Evolutionary conservation across 2,113 vertebrate genomes (phyloP).

Genomic region (Eidolon helvum): DNA sequence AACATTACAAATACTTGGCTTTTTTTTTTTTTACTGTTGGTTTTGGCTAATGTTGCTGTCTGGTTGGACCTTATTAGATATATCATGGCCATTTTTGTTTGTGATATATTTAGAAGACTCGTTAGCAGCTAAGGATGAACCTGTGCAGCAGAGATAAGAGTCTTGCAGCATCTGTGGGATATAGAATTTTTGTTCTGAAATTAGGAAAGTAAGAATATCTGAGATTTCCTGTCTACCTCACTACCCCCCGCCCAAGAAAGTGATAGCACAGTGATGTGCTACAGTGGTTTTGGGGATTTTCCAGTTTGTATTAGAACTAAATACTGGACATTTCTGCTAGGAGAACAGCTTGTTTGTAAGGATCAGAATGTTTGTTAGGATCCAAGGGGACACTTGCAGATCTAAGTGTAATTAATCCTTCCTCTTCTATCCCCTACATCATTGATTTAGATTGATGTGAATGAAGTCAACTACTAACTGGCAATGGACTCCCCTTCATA

Average conservation of each 20-base stretch:
- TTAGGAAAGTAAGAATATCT: not conserved
- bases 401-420: not conserved
- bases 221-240: not conserved
- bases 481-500: not conserved
- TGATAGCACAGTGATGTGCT: not conserved
- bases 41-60: not conserved
- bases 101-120: not conserved
- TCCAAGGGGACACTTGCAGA: not conserved
- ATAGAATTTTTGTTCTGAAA: not conserved
- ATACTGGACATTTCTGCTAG: not conserved
- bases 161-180: not conserved
- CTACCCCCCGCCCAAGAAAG: not conserved
- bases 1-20: not conserved
- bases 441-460: not conserved
- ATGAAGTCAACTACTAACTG: not conserved
- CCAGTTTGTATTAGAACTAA: not conserved
- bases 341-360: not conserved
- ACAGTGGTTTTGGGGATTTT: not conserved
- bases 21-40: not conserved
- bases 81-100: not conserved
- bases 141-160: not conserved
- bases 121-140: not conserved
- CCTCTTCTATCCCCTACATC: not conserved
- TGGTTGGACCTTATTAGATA: not conserved
- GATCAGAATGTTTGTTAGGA: not conserved